Percentiles rank a stretch among this genome's conserved stretches.
These are phyloP conservation scores for Chinchilla lanigera DNA, from an alignment of 2,113 vertebrate genomes.

Conservation along the genomic window DNA sequence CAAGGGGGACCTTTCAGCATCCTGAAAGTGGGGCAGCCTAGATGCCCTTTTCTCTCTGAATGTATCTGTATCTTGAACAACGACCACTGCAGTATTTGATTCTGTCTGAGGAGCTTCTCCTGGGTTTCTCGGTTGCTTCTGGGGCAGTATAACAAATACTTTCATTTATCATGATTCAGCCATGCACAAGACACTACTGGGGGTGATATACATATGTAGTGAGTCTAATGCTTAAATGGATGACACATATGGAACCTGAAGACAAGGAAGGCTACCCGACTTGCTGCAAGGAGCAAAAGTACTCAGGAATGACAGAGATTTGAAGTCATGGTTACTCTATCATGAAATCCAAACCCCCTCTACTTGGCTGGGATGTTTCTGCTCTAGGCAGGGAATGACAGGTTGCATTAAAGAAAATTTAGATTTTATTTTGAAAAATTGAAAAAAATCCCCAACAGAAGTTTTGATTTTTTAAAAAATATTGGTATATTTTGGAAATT, in stretches of 20 bases:
- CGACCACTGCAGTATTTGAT: neutral
- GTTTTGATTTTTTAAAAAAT: neutral
- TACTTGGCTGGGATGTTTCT: neutral
- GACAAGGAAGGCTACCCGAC: neutral
- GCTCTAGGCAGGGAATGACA: neutral
- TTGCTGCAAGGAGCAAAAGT: neutral
- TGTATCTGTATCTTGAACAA: neutral
- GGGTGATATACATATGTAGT: neutral
- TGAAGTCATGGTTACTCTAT: neutral
- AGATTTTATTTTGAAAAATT: constrained; percentile 24
- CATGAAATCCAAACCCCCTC: accelerated
- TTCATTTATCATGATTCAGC: neutral
- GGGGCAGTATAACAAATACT: neutral
- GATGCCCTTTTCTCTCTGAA: neutral
- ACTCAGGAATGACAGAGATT: neutral
- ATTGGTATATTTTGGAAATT: neutral
- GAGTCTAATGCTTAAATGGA: neutral
- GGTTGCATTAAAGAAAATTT: neutral
- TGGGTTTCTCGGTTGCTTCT: neutral
- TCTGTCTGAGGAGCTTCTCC: neutral
- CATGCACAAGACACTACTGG: neutral
- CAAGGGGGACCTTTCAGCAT: neutral
- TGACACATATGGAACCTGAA: neutral
- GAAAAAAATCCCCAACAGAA: neutral
- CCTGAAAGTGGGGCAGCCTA: neutral